Conservation (phyloP, 2,888 invertebrate species). For the Dasypolia templi region DNA sequence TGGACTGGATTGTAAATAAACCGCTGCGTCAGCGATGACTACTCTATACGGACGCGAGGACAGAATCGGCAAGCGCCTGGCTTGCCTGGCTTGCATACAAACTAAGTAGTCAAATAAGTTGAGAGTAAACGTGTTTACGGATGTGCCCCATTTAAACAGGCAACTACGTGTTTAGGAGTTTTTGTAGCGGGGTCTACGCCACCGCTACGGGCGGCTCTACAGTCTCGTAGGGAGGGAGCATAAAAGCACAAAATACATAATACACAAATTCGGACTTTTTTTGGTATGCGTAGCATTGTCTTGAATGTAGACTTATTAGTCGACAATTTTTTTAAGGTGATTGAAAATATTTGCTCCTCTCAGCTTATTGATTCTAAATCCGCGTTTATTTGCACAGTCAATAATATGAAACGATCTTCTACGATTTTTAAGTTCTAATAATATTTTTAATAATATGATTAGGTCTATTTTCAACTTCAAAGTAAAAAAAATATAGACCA, state of each 20-base stretch:
- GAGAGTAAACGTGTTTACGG: constrained; percentile 38
- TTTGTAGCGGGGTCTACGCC: constrained; percentile 49
- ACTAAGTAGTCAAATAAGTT: constrained; percentile 50
- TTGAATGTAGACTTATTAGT: constrained; percentile 7
- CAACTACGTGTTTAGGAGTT: constrained; percentile 8
- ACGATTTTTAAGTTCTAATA: constrained; percentile 6
- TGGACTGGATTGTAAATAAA: constrained; percentile 75
- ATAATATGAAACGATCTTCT: constrained; percentile 4
- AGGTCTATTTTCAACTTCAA: constrained; percentile 10
- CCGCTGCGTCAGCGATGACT: constrained; percentile 68
- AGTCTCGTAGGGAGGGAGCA: constrained; percentile 14
- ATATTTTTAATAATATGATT: constrained; percentile 12
- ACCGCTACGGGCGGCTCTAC: constrained; percentile 42
- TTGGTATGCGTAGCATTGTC: not conserved
- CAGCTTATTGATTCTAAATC: constrained; percentile 27
- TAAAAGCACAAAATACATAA: not conserved
- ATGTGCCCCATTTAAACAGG: constrained; percentile 42
- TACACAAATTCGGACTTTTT: constrained; percentile 1
- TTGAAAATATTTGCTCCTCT: constrained; percentile 28
- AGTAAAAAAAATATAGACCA: constrained; percentile 10
- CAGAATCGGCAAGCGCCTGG: constrained; percentile 50
- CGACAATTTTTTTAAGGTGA: constrained; percentile 10
- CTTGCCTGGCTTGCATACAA: constrained; percentile 49
- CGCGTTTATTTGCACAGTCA: constrained; percentile 13
- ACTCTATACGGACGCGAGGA: constrained; percentile 72